These are phyloP conservation scores for Heliconius charithonia DNA, from an alignment of 2,888 invertebrate species.

Conservation along the genomic window DNA sequence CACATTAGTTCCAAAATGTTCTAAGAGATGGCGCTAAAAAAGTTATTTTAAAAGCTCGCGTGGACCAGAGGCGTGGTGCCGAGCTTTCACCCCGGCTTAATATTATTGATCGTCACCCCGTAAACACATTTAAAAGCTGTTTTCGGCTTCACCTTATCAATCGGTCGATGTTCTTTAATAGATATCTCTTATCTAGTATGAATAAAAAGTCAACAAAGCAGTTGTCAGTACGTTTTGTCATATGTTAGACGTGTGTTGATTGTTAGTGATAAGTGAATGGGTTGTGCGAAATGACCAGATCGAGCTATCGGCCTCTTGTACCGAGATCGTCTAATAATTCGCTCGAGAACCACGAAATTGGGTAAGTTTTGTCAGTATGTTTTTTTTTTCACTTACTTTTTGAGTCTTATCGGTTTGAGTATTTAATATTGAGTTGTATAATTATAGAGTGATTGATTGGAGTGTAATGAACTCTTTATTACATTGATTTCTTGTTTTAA, in stretches of 20 bases:
- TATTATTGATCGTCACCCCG: constrained; percentile 71
- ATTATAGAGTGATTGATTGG: constrained; percentile 13
- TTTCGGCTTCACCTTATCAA: constrained; percentile 59
- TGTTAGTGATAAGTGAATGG: constrained; percentile 39
- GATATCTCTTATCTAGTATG: constrained; percentile 55
- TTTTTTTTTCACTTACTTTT: not conserved
- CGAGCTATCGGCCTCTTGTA: constrained; percentile 75
- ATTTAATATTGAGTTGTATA: not conserved
- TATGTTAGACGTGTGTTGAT: constrained; percentile 56
- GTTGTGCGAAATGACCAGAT: constrained; percentile 67
- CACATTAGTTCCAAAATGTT: not conserved
- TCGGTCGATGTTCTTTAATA: constrained; percentile 55
- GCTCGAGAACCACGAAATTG: constrained; percentile 68
- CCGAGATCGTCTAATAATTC: constrained; percentile 75
- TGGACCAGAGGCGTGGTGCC: constrained; percentile 68
- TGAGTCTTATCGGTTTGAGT: not conserved
- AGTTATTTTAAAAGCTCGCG: constrained; percentile 54
- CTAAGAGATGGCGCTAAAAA: constrained; percentile 65
- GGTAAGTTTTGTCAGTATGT: constrained; percentile 60
- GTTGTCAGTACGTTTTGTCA: constrained; percentile 60
- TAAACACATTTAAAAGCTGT: constrained; percentile 62
- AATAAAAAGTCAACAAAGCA: constrained; percentile 60
- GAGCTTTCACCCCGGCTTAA: constrained; percentile 73
- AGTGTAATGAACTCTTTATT: constrained; percentile 33
- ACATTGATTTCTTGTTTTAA: constrained; percentile 18